Base-by-base conservation (phyloP, 2,888 invertebrate genomes). In the Lepetodrilus schrolli region DNA sequence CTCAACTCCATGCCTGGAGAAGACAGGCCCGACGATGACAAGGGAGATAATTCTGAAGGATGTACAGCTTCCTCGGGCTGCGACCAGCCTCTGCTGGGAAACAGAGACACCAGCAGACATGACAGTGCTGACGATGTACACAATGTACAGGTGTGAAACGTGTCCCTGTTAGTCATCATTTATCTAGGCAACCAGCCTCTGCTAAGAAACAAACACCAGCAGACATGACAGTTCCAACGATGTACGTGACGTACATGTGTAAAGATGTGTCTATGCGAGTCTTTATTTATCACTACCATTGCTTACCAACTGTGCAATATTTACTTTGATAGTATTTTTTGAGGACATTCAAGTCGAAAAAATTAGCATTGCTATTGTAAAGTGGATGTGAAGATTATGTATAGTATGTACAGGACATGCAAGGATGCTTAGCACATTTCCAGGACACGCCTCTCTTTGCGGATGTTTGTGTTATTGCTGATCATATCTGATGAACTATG, bases 41-140 rank as follows among this genome's bases (percentile, higher is more conserved):
- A 58, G 58, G 58, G 58, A 58, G 58, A 58, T 58, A 58, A 58
- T 34, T 58, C 58, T 30, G 58, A 58, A 7, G n/a, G 4, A 58
- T 34, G 30, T n/a, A n/a, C n/a, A 17, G 43, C 43, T 43, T 43
- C 43, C 43, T 17, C 43, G 2, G 30, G 4, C 17, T 34, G 58
- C 30, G 30, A 30, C 58, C 26, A 34, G 34, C 58, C 58, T 30
- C 30, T 58, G 17, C 58, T 58, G 17, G 30, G 34, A n/a, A n/a
- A n/a, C 26, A 26, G 26, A 4, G 43, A 43, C 13, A 58, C 17
- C 30, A 30, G 30, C 30, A 34, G 34, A n/a, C 58, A 58, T 23
- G 30, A 58, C 58, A 58, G 30, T 58, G 23, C 58, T 13, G 58
- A 58, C 17, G 26, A 26, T n/a, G 23, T 30, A 17, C 58, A 58